Evolutionary conservation across 1,140 invertebrate species (phyloP).

Genomic region (Cardiocondyla obscurior): DNA sequence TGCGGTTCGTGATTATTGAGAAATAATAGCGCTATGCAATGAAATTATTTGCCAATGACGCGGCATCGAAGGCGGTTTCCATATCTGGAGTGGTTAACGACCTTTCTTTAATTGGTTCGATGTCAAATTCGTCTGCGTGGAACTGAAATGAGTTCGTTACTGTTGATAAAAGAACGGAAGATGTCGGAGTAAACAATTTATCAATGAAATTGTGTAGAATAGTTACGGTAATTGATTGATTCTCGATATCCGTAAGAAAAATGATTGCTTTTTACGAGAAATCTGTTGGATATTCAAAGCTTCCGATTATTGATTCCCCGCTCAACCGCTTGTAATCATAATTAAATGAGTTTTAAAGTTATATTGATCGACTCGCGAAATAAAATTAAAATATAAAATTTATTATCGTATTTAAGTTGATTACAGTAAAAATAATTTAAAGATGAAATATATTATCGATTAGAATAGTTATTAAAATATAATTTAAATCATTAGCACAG

Average conservation of each 20-base stretch:
- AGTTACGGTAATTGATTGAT: slow-evolving; percentile 45
- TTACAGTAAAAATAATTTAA: not conserved
- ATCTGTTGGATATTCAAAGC: slow-evolving; percentile 51
- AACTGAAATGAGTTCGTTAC: not conserved
- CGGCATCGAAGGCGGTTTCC: not conserved
- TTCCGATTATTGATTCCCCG: slow-evolving; percentile 45
- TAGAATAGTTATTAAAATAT: no score
- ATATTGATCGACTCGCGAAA: not conserved
- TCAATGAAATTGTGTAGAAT: slow-evolving; percentile 37
- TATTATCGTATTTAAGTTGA: not conserved
- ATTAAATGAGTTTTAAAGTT: slow-evolving; percentile 33
- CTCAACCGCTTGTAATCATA: slow-evolving; percentile 17
- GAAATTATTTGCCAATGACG: slow-evolving; percentile 34
- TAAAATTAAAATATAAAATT: not conserved
- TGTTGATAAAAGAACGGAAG: not conserved
- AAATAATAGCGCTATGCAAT: not conserved
- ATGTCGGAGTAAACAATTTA: slow-evolving; percentile 31
- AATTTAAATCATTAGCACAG: not conserved
- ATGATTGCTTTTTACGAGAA: slow-evolving; percentile 30
- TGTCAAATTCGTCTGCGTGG: no score
- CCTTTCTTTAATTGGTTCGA: not conserved
- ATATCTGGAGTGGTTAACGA: not conserved
- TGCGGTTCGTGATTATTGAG: slow-evolving; percentile 32
- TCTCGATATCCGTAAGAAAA: slow-evolving; percentile 53
- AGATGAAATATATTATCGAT: no score